Evolutionary conservation across 2,797 vertebrate genomes (phyloP).

Genomic region (Danio kyathit): DNA sequence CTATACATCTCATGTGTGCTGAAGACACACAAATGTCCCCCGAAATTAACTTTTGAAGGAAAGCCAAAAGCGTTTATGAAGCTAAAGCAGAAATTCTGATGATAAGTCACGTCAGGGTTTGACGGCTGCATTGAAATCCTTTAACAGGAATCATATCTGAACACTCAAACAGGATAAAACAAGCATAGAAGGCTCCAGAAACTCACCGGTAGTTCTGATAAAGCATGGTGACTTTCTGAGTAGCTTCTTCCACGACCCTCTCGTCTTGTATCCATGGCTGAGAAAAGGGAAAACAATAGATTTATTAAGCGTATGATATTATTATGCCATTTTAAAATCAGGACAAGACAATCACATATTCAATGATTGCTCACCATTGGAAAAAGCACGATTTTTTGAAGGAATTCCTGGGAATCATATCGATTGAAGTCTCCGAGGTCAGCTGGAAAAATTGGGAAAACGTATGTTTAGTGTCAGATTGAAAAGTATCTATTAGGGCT

Average conservation of each 20-base stretch:
- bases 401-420: slow-evolving; percentile 97
- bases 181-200: not conserved
- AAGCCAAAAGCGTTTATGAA: not conserved
- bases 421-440: slow-evolving; percentile 98
- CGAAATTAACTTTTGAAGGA: not conserved
- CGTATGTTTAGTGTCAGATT: not conserved
- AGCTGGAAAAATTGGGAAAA: slow-evolving; percentile 75
- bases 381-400: slow-evolving; percentile 95
- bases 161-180: not conserved
- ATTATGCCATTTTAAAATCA: not conserved
- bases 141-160: slow-evolving; percentile 57
- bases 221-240: slow-evolving; percentile 93
- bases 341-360: not conserved
- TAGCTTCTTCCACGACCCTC: slow-evolving; percentile 93
- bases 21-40: not conserved
- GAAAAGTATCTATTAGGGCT: too few species aligned
- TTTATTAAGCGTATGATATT: not conserved
- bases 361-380: slow-evolving; percentile 88
- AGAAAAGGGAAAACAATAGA: slow-evolving; percentile 14
- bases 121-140: slow-evolving; percentile 33
- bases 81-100: not conserved
- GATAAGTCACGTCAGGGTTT: slow-evolving; percentile 52
- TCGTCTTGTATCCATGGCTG: slow-evolving; percentile 98
- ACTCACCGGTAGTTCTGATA: slow-evolving; percentile 94
- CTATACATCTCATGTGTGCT: not conserved